Conservation (phyloP, 2,113 vertebrate species). For the Megaleporinus macrocephalus region DNA sequence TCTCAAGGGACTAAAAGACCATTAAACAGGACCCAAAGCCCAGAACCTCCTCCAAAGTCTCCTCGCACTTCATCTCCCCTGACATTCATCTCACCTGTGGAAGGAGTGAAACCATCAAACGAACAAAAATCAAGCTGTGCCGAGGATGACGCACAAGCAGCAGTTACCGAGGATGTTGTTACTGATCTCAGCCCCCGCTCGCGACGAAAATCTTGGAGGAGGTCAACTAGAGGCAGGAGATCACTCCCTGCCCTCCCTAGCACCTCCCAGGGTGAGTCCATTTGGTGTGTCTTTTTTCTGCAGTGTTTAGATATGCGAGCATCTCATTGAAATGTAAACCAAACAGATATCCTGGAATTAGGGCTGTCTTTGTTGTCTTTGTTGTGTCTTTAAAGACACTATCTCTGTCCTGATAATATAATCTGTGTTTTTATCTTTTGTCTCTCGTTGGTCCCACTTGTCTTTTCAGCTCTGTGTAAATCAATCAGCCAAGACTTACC, state of each 20-base stretch:
- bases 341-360: conserved; percentile 10
- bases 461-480: conserved; percentile 62
- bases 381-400: conserved; percentile 7
- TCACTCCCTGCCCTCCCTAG: conserved; percentile 72
- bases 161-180: neutral
- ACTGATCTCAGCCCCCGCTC: conserved; percentile 50
- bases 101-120: conserved; percentile 21
- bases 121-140: conserved; percentile 22
- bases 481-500: conserved; percentile 70
- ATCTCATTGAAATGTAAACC: conserved; percentile 17
- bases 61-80: conserved; percentile 55
- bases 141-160: conserved; percentile 27
- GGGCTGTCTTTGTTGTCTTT: neutral
- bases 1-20: conserved; percentile 61
- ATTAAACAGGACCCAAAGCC: conserved; percentile 46
- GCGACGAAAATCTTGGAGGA: conserved; percentile 76
- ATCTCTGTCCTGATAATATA: conserved; percentile 7
- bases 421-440: conserved; percentile 17
- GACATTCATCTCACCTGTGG: neutral
- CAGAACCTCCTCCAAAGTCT: conserved; percentile 65
- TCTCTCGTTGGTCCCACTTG: conserved; percentile 30
- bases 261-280: conserved; percentile 67
- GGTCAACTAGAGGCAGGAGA: conserved; percentile 72
- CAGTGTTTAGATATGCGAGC: neutral
- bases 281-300: neutral